A percentile compares a stretch with the other conserved stretches of the same genome.
These are phyloP conservation scores for Bambusicola thoracicus DNA, from an alignment of 2,113 vertebrate species.

Conservation along the genomic window DNA sequence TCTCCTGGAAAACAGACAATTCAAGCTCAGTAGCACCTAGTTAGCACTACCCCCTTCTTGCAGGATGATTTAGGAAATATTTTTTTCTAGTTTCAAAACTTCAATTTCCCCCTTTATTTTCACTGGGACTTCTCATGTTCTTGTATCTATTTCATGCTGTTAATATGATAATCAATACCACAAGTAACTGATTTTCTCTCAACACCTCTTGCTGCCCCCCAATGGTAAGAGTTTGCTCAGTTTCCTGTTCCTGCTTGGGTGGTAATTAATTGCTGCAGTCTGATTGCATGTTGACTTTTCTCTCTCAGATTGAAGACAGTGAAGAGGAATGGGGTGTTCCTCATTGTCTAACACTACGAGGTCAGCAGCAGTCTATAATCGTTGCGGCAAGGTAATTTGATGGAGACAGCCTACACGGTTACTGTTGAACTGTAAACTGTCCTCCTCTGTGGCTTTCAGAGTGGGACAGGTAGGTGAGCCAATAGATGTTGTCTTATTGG, in stretches of 20 bases:
- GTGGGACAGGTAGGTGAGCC: background rate
- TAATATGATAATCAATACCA: background rate
- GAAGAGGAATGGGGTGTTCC: constrained; percentile 98
- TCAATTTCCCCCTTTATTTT: background rate
- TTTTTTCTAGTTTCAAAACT: background rate
- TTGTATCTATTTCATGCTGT: background rate
- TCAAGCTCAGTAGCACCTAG: background rate
- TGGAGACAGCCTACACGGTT: background rate
- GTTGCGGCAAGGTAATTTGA: constrained; percentile 90
- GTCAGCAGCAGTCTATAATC: constrained; percentile 90
- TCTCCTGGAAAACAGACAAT: background rate
- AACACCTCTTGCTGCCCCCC: background rate
- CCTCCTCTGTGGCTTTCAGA: background rate
- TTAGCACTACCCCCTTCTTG: background rate
- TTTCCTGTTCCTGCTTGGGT: background rate
- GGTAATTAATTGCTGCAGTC: background rate
- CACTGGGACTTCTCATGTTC: background rate
- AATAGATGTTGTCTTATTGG: background rate
- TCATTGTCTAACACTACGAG: constrained; percentile 91
- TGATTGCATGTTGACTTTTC: constrained; percentile 16
- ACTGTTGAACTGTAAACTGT: background rate
- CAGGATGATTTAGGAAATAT: background rate
- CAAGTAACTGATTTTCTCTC: background rate
- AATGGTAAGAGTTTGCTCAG: background rate
- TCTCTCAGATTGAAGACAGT: constrained; percentile 89